Base-by-base conservation (phyloP, 2,113 vertebrate genomes). In the Serinus canaria region DNA sequence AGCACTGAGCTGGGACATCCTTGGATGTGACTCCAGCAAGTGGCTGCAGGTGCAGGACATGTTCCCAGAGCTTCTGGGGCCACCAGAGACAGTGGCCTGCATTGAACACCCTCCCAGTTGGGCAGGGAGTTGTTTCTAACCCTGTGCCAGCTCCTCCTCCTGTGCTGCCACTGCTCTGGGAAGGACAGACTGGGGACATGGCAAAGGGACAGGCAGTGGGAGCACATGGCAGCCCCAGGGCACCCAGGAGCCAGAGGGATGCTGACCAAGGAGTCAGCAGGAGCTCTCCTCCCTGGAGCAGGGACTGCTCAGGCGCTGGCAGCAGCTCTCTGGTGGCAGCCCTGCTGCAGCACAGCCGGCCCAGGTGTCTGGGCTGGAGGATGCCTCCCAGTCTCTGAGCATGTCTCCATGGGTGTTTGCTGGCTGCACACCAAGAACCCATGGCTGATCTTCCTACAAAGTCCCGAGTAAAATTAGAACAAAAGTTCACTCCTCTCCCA, bases 391-490 rank as follows among this genome's bases (percentile, higher is more conserved):
- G 83, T 96, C 94, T 94, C 91, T 58, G 91, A 94, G 92, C 91
- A 17, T 92, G 85, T 97, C 96, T 93, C 95, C 90, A 91, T 96
- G 94, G 95, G 94, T 96, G 93, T 97, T 96, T 89, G 90, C 87
- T 97, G 96, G 97, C 96, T 92, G 78, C 92, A 94, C 92, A 93
- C 96, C 96, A 96, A 97, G 95, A 94, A 94, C 95, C 96, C 95
- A 88, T 93, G 90, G 96, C 92, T 97, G 94, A 94, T 96, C 94
- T 96, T 93, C 95, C 94, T 97, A 74, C 94, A 94, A 95, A 95
- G 89, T 96, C 95, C 76, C 50, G 1, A 94, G 92, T 97, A 96
- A 97, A 97, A 95, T 97, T 97, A 96, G 96, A 96, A 96, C 94
- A 95, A 97, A 97, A 97, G 95, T 97, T 97, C 95, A 93, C 79